Base-by-base conservation (phyloP, 2,797 vertebrate species). In the Neosilurus mollespiculum region DNA sequence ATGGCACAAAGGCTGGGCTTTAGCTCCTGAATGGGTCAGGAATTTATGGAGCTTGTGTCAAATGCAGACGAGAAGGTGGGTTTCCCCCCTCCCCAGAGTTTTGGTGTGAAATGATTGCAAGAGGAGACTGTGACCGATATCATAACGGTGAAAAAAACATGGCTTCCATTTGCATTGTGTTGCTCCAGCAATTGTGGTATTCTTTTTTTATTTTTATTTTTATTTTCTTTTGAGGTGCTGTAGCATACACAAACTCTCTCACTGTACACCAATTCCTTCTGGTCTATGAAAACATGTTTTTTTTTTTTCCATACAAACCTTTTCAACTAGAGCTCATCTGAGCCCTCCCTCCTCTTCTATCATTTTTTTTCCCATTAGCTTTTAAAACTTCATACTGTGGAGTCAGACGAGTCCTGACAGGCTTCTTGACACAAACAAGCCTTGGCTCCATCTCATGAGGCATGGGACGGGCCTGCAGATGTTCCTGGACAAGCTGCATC, bases 401-500 rank as follows among this genome's bases (percentile, higher is more conserved):
- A 91, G 90, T 89, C 81, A 83, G 93, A 94, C 97, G 88, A 96
- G 98, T 96, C 92, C 83, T 84, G 93, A 97, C 97, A 99, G 90
- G 98, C 93, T 94, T 75, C 85, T 90, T 94, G 95, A 96, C 95
- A 96, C 93, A 97, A 98, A 98, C 97, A 98, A 96, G 97, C 96
- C 96, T 96, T 96, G 93, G 97, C 97, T 94, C 95, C 95, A 95
- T 96, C 95, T 95, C 94, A 92, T 92, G 93, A 95, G 93, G 96
- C 96, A 96, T 95, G 94, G 95, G 96, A 95, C 95, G 95, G 95
- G 94, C 93, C 94, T 96, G 95, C 97, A 99, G 97, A 98, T 98
- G 96, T 98, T 97, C 94, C 93, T 81, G 89, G 94, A 92, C 98
- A 98, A 96, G 98, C 95, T 93, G 91, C 54, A 91, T 97, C 98